These are phyloP conservation scores for Indicator maculatus DNA, from an alignment of 2,113 vertebrate genomes.

Conservation along the genomic window DNA sequence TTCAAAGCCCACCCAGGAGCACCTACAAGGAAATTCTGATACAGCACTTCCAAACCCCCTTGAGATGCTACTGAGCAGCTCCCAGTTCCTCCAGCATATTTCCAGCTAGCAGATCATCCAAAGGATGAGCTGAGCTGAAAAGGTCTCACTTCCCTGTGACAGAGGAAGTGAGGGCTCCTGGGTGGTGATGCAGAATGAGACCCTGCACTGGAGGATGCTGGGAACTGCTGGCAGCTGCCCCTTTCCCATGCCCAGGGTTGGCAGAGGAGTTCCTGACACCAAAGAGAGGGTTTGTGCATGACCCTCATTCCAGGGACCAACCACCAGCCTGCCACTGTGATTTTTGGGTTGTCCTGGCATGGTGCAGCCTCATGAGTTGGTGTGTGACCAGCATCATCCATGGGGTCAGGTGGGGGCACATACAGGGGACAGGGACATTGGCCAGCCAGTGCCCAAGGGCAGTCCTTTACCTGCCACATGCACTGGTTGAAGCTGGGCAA, in stretches of 20 bases:
- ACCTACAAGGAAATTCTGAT: not conserved
- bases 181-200: rapidly evolving
- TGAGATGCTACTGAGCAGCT: not conserved
- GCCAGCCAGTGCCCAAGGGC: rapidly evolving
- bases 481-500: not conserved
- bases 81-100: not conserved
- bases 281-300: constrained; percentile 21
- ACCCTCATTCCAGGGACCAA: not conserved
- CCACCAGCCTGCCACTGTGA: not conserved
- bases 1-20: not conserved
- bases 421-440: rapidly evolving
- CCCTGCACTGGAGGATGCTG: rapidly evolving
- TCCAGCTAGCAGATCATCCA: not conserved
- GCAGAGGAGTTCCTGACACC: constrained; percentile 30
- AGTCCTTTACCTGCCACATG: not conserved
- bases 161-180: not conserved
- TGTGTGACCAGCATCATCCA: rapidly evolving
- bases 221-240: not conserved
- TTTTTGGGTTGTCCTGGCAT: not conserved
- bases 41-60: not conserved
- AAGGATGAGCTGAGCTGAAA: not conserved
- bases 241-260: not conserved
- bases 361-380: not conserved
- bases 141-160: not conserved
- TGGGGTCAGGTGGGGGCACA: not conserved